Conservation (phyloP, 2,797 vertebrate genomes). For the Pogoniulus pusillus region DNA sequence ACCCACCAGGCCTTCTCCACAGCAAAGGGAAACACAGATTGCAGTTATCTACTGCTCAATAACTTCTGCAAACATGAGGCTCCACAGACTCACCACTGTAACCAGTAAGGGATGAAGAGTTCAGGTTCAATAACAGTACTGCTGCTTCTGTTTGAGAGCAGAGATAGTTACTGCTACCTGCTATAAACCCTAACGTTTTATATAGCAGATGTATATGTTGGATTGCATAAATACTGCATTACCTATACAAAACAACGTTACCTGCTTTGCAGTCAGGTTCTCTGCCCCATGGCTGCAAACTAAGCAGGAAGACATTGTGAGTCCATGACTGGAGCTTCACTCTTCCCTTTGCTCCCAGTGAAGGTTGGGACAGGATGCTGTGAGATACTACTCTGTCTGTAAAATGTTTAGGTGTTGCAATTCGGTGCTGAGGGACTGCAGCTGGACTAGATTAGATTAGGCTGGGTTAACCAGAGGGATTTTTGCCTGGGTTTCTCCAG, state of each 20-base stretch:
- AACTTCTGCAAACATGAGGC: neutral
- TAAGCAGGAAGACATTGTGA: neutral
- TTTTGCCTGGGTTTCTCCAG: constrained; percentile 35
- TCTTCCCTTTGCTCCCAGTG: neutral
- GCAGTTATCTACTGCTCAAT: neutral
- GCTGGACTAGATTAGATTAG: neutral
- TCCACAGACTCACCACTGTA: neutral
- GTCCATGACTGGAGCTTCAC: neutral
- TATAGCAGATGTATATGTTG: too few relatives aligned
- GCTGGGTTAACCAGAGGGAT: neutral
- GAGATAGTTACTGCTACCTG: neutral
- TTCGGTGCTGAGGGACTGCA: neutral
- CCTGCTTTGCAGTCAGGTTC: neutral
- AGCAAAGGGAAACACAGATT: neutral
- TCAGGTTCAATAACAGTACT: neutral
- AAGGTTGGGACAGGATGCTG: neutral
- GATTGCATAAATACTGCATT: too few relatives aligned
- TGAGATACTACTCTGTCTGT: neutral
- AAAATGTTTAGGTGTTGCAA: neutral
- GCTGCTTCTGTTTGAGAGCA: neutral
- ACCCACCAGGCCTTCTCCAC: neutral
- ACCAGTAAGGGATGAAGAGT: neutral
- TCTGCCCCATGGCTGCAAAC: neutral
- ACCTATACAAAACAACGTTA: neutral
- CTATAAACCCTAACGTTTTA: too few relatives aligned